phyloP scores from a whole-genome alignment of 2,888 invertebrate species.

The Craniophora ligustri region DNA sequence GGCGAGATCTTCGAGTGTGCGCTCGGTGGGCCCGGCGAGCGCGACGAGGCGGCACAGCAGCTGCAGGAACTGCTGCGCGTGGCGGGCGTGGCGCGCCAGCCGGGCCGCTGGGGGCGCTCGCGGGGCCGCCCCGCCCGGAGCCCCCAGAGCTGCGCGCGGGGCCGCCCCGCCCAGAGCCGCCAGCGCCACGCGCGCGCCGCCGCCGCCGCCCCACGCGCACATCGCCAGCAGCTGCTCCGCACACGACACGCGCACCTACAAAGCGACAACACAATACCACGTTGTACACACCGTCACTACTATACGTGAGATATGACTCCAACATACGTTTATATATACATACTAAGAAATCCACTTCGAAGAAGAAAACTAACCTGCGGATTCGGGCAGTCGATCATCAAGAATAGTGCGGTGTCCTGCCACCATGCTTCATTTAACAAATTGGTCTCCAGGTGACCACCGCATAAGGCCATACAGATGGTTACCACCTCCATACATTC shows the following conservation, averaged over 20 bases:
- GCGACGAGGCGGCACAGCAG: conserved; percentile 91
- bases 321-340: too few species aligned
- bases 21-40: conserved; percentile 91
- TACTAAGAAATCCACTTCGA: neutral
- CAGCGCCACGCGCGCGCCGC: conserved; percentile 92
- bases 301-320: too few species aligned
- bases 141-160: conserved; percentile 77
- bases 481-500: conserved; percentile 98
- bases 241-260: conserved; percentile 92
- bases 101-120: conserved; percentile 89
- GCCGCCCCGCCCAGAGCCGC: conserved; percentile 88
- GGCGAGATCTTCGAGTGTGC: conserved; percentile 89
- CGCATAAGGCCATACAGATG: conserved; percentile 96
- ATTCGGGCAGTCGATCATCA: conserved; percentile 95
- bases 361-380: conserved; percentile 82
- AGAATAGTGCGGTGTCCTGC: conserved; percentile 96
- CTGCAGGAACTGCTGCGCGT: conserved; percentile 94
- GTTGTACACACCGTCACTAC: too few species aligned
- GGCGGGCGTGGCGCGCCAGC: conserved; percentile 89
- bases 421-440: conserved; percentile 94
- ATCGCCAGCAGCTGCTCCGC: conserved; percentile 95
- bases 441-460: conserved; percentile 93
- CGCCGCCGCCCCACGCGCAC: conserved; percentile 93
- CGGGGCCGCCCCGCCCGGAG: conserved; percentile 72
- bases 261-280: neutral